Percentiles rank a stretch among this genome's conserved stretches.
These are phyloP conservation scores for Bombyx mori DNA, from an alignment of 1,140 invertebrate species.

Conservation along the genomic window ASM3026992v2 NC_085113.1:11114501-11115000, in stretches of 20 bases:
- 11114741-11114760: constrained; percentile 31
- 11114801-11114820: constrained; percentile 15
- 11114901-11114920: constrained; percentile 15
- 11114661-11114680: constrained; percentile 48
- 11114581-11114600: background rate
- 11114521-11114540: constrained; percentile 47
- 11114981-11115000: background rate
- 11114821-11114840: constrained; percentile 12
- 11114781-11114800: constrained; percentile 32
- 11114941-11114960: constrained; percentile 17
- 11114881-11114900: constrained; percentile 13
- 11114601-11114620: constrained; percentile 16
- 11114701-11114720: constrained; percentile 38
- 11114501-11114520: constrained; percentile 50
- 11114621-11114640: constrained; percentile 40
- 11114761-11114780: constrained; percentile 42
- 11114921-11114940: constrained; percentile 16
- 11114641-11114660: constrained; percentile 26
- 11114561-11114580: constrained; percentile 11
- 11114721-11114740: constrained; percentile 39
- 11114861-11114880: constrained; percentile 28
- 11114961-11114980: constrained; percentile 1
- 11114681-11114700: constrained; percentile 28
- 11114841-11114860: constrained; percentile 19
- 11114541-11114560: constrained; percentile 40